phyloP scores from a whole-genome alignment of 2,797 vertebrate species.

The Epinephelus malabaricus region DNA sequence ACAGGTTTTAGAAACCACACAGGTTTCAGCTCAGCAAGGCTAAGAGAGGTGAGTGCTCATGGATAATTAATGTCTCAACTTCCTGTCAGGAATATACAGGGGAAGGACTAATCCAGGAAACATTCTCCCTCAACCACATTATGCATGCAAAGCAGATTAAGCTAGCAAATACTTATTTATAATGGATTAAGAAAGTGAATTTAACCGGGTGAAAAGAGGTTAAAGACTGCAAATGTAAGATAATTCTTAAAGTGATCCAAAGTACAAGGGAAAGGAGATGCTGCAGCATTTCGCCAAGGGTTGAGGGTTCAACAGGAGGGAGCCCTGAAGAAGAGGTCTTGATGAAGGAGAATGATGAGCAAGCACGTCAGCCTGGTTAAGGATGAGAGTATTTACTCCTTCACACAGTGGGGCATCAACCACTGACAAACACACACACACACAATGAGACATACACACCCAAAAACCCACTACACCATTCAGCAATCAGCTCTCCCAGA shows the following conservation, averaged over 20 bases:
- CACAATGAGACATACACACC: slow-evolving; percentile 49
- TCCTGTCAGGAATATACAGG: slow-evolving; percentile 21
- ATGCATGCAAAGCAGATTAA: background rate
- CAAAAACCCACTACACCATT: slow-evolving; percentile 58
- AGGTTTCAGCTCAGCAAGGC: slow-evolving; percentile 28
- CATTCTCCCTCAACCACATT: background rate
- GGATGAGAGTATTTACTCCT: slow-evolving; percentile 75
- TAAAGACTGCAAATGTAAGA: slow-evolving; percentile 15
- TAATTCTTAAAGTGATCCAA: slow-evolving; percentile 34
- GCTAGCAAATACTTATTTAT: slow-evolving; percentile 1
- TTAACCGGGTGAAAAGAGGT: slow-evolving; percentile 6
- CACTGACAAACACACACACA: slow-evolving; percentile 48
- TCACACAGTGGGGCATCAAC: slow-evolving; percentile 60
- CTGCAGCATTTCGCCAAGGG: slow-evolving; percentile 46
- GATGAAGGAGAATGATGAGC: slow-evolving; percentile 76
- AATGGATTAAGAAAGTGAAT: slow-evolving; percentile 7
- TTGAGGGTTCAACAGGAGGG: slow-evolving; percentile 65
- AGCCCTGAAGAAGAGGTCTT: slow-evolving; percentile 53
- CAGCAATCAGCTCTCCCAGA: slow-evolving; percentile 69
- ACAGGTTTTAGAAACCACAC: slow-evolving; percentile 41
- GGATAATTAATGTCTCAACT: slow-evolving; percentile 44
- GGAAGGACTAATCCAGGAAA: slow-evolving; percentile 14
- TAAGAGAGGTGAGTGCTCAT: slow-evolving; percentile 15
- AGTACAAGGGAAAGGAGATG: slow-evolving; percentile 16
- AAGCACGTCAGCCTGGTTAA: slow-evolving; percentile 70